Conservation (phyloP, 1,140 invertebrate genomes). For the Cydia amplana region DNA sequence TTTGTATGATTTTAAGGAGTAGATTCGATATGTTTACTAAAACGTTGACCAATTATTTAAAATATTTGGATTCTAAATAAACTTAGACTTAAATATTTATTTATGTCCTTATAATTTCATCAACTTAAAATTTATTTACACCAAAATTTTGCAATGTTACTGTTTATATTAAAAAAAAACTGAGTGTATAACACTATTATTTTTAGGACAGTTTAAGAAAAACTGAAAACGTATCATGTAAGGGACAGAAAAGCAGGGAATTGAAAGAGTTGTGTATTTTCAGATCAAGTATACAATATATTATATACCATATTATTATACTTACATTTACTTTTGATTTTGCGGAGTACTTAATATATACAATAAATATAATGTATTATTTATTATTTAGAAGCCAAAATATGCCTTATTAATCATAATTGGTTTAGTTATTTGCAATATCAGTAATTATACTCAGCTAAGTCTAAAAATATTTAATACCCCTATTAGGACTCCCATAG, state of each 20-base stretch:
- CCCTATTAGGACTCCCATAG: too few relatives aligned
- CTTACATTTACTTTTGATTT: constrained; percentile 7
- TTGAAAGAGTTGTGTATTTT: constrained; percentile 21
- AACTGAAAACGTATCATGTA: background rate
- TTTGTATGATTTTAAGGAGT: too few relatives aligned
- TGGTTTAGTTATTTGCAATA: too few relatives aligned
- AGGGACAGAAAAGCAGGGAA: constrained; percentile 24
- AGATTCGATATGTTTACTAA: too few relatives aligned
- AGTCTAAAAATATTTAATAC: too few relatives aligned
- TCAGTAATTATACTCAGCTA: too few relatives aligned
- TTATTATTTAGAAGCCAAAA: too few relatives aligned
- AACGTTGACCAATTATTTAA: too few relatives aligned
- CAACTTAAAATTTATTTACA: constrained; percentile 7
- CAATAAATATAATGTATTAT: background rate
- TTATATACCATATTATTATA: constrained; percentile 8
- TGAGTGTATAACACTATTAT: constrained; percentile 6
- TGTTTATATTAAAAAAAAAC: background rate
- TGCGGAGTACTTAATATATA: background rate
- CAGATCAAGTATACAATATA: constrained; percentile 16
- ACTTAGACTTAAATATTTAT: background rate
- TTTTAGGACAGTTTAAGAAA: constrained; percentile 12
- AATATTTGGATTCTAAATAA: background rate
- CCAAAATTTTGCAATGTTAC: background rate
- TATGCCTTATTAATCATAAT: too few relatives aligned
- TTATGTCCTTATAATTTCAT: background rate